Base-by-base conservation (phyloP, 1,140 invertebrate genomes). In the Phortica variegata region DNA sequence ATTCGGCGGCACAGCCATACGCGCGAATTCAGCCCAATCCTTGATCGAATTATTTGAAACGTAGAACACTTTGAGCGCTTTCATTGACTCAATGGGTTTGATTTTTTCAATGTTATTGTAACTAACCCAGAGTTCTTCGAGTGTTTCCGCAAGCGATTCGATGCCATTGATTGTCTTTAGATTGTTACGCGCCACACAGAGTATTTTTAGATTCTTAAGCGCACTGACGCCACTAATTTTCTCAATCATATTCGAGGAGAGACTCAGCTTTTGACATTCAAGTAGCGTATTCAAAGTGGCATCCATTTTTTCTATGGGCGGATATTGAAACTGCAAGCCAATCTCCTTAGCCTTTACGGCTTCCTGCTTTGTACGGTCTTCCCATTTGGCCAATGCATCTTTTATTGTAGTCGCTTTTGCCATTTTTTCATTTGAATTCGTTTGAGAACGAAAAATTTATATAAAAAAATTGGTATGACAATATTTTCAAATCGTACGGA, bases 91-190 rank as follows among this genome's bases (percentile, higher is more conserved):
- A 5, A 96, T 82, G 0, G 91, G 91, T 79, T 95, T 96, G 47
- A 94, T 79, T 79, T 95, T 96, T 71, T 97, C 93, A 54, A 97
- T 90, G 13, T 85, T 81, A 77, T 97, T 97, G 70, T 96, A 97
- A 0, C 93, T 96, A 48, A 96, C 89, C 94, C 94, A 97, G 1
- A 97, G 77, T 74, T 97, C 87, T 68, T 94, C 89, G 29, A 97
- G 75, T 0, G 88, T 92, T 15, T 97, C 93, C 1, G 83, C 87
- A 10, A 96, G 79, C 2, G 83, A 80, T 79, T 96, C 93, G 58
- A 94, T 80, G 18, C 91, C 91, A 23, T 85, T 77, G 38, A 97
- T 85, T n/a, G 82, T 86, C 78, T 97, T 97, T 3, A 97, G 88
- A 58, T 90, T 88, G 75, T 97, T 97, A 58, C 93, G 81, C 12